Base-by-base conservation (phyloP, 1,140 invertebrate species). In the Caenorhabditis latens region DNA sequence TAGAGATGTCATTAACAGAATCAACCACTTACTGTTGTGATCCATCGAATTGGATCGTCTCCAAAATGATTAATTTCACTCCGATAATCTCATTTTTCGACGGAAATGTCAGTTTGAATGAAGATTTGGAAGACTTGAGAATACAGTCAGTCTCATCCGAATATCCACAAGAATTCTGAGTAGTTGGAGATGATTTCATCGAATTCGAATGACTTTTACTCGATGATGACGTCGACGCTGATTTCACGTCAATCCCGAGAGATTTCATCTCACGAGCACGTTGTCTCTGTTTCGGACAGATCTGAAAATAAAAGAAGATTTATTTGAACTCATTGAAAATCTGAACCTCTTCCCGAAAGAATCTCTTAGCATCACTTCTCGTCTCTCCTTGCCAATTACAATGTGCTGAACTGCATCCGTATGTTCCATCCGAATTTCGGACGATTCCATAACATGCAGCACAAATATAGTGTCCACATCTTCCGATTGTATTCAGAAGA, bases 381-480 rank as follows among this genome's bases (percentile, higher is more conserved):
- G 43, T 53, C n/a, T 21, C n/a, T 9, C 71, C 71, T 42, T 53
- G 32, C 71, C 71, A 79, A 79, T 79, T 50, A 24, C 71, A 79
- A 21, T 21, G n/a, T 11, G 21, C n/a, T 8, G 71, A n/a, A 50
- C 71, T 79, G 24, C 71, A 79, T 50, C 71, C 71, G 24, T 21
- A 53, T 8, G 71, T 79, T 24, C 71, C 71, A 50, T 79, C 71
- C 7, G 43, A 50, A 50, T 79, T 79, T 11, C 53, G 50, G 43
- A 79, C 43, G 24, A 79, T 79, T n/a, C 71, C 71, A 79, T 79
- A 79, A n/a, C 71, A 79, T 6, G 71, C 71, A n/a, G 71, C 46
- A 50, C 71, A 79, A 6, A 79, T 19, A 32, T 50, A 79, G n/a
- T 79, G 71, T 5, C 46, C 71, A 50, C 71, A 79, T 50, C 71